Conservation (phyloP, 1,140 invertebrate species). For the Triops longicaudatus region DNA sequence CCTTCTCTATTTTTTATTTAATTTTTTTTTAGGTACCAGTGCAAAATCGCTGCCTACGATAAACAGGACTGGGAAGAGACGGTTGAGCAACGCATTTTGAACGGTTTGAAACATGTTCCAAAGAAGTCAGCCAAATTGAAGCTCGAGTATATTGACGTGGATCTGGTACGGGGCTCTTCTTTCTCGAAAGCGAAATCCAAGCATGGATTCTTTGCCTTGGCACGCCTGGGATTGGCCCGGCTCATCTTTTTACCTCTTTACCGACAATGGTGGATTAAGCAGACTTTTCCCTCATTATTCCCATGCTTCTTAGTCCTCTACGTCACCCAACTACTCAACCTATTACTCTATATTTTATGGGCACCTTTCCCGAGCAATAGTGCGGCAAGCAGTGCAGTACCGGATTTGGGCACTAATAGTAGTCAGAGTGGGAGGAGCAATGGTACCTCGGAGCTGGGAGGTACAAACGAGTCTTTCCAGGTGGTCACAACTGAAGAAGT, state of each 20-base stretch:
- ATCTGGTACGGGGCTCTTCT: conserved; percentile 81
- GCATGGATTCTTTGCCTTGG: conserved; percentile 70
- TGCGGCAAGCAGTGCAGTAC: neutral
- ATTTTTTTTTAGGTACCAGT: conserved; percentile 64
- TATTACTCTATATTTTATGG: conserved; percentile 50
- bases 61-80: conserved; percentile 94
- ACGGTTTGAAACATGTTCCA: conserved; percentile 73
- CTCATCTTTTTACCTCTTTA: conserved; percentile 73
- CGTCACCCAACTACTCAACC: conserved; percentile 61
- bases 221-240: conserved; percentile 65
- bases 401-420: conserved; percentile 14
- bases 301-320: conserved; percentile 64
- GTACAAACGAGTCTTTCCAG: conserved; percentile 36
- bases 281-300: conserved; percentile 68
- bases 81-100: conserved; percentile 77
- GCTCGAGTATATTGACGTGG: conserved; percentile 89
- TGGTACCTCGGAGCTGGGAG: neutral
- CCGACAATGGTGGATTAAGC: conserved; percentile 77
- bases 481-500: conserved; percentile 52
- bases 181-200: conserved; percentile 90
- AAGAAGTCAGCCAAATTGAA: conserved; percentile 79
- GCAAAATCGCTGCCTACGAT: conserved; percentile 91
- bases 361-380: neutral
- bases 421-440: neutral
- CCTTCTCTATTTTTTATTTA: neutral